Evolutionary conservation across 2,888 invertebrate genomes (phyloP), one percentile per base, ranked within the genome.

Genomic region (Eupithecia exiguata): DNA sequence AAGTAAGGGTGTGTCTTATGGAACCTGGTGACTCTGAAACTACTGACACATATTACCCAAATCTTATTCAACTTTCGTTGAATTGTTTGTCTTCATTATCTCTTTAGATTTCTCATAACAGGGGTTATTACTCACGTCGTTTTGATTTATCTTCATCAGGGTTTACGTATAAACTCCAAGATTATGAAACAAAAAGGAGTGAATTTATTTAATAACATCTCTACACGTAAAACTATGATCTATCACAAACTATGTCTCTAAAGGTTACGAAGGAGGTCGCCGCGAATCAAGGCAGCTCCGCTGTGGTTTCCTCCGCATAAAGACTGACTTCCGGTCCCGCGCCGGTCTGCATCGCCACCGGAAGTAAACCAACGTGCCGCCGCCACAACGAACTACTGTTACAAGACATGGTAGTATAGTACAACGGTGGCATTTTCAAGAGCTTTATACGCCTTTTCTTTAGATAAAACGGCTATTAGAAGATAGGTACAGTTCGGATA

Each of bases 251-350:
- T 25, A 40, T 9, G 0, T 40, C 4, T 12, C 14, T 14, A 40
- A 25, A 6, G 65, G 36, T 38, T 9, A 38, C 25, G 14, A 43
- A 66, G 63, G 36, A 65, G 63, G 63, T 65, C 63, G 63, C 63
- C 35, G 6, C 63, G 63, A 62, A 62, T 63, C 18, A n/a, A n/a
- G 66, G 5, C 62, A 30, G 21, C 21, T 21, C 66, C 40, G 40
- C 0, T 14, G 40, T n/a, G 40, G 66, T 43, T 66, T 66, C 40
- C 40, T 21, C 12, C 66, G 36, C 66, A 66, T 25, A 40, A 66
- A 66, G 40, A 21, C 40, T 40, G 65, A 5, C 21, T 65, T 65
- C 65, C 65, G 65, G 65, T 21, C 65, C 65, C 62, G 62, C 62
- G 18, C 25, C 58, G 53, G 6, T 30, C 16, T 2, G 35, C 62